Evolutionary conservation across 2,797 vertebrate genomes (phyloP).

Genomic region (Cyclura pinguis): DNA sequence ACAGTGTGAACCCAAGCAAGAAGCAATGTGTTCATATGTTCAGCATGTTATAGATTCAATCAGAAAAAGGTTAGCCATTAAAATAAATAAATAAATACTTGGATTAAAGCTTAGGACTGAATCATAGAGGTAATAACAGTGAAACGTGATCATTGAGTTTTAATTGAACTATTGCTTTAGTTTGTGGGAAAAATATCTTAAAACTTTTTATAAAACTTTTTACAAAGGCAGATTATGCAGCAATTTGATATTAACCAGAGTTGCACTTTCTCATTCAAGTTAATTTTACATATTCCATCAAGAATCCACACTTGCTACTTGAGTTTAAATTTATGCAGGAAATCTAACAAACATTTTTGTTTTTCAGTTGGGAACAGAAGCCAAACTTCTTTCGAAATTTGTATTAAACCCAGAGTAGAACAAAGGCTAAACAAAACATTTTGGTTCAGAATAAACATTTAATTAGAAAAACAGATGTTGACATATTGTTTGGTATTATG

Average conservation of each 20-base stretch:
- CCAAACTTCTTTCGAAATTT: not conserved
- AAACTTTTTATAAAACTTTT: not conserved
- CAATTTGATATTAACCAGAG: not conserved
- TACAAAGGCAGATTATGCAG: not conserved
- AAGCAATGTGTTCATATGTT: not conserved
- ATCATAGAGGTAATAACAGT: not conserved
- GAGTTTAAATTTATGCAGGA: not conserved
- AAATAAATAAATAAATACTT: not conserved
- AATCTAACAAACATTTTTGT: not conserved
- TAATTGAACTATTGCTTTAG: not conserved
- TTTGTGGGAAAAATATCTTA: not conserved
- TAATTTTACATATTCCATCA: not conserved
- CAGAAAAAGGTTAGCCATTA: not conserved
- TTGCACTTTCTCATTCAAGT: not conserved
- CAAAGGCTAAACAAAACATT: not conserved
- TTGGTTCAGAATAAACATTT: not conserved
- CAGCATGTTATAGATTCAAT: not conserved
- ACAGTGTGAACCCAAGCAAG: not conserved
- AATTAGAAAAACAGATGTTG: not conserved
- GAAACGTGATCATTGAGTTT: not conserved
- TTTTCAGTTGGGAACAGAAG: not conserved
- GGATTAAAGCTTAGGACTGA: not conserved
- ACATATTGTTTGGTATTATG: not conserved
- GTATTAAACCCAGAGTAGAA: not conserved
- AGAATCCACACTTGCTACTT: not conserved